Percentiles rank a stretch among this genome's conserved stretches.
These are phyloP conservation scores for Sorex maritimensis DNA, from an alignment of 2,797 vertebrate genomes.

Conservation along the genomic window DNA sequence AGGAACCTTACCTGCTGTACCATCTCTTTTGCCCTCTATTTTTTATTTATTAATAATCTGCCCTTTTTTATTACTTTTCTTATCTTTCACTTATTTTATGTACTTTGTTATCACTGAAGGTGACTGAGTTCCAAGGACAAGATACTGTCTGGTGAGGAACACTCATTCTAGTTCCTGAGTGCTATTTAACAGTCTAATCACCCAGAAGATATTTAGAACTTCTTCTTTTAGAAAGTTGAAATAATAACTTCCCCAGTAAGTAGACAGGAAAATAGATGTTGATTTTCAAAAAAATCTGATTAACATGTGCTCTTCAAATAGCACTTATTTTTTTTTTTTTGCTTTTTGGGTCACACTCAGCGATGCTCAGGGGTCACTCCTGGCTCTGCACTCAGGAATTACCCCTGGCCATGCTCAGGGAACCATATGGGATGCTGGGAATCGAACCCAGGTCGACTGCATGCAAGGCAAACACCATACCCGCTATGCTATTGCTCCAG, in stretches of 20 bases:
- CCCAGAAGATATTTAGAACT: constrained; percentile 38
- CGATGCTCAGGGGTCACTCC: too few species aligned
- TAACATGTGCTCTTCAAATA: constrained; percentile 18
- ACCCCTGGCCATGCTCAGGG: too few species aligned
- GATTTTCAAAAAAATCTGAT: constrained; percentile 50
- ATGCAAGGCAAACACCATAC: too few species aligned
- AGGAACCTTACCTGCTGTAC: too few species aligned
- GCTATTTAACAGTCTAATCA: constrained; percentile 48
- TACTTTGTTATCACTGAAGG: constrained; percentile 47
- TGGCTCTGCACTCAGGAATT: too few species aligned
- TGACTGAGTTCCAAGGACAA: constrained; percentile 60
- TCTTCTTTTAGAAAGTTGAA: constrained; percentile 61
- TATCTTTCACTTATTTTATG: not conserved
- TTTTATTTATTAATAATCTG: constrained; percentile 28
- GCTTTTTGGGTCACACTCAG: too few species aligned
- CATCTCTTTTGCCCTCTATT: not conserved
- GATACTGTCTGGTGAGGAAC: not conserved
- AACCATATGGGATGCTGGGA: too few species aligned
- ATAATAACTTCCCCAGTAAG: constrained; percentile 38
- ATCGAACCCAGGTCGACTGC: too few species aligned
- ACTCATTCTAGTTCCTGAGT: constrained; percentile 50
- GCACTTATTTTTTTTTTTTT: not conserved
- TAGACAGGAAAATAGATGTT: constrained; percentile 62
- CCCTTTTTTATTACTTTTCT: not conserved
- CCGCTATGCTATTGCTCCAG: too few species aligned